phyloP scores from a whole-genome alignment of 2,113 vertebrate genomes.

The Maccullochella peelii region DNA sequence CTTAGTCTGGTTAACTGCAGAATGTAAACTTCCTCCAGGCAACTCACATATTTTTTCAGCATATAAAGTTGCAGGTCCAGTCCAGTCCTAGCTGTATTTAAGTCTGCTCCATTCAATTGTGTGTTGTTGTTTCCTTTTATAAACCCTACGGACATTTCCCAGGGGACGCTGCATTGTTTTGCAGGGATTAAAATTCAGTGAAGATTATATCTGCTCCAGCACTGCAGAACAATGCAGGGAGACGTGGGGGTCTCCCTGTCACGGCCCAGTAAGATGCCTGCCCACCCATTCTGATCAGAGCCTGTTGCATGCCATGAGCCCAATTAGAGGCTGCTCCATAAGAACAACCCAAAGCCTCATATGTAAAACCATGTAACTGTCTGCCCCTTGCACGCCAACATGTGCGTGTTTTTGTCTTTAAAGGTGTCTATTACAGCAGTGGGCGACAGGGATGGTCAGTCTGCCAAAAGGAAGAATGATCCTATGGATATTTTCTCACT shows the following conservation, averaged over 20 bases:
- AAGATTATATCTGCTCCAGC: conserved; percentile 82
- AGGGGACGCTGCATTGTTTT: conserved; percentile 75
- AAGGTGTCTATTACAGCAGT: conserved; percentile 30
- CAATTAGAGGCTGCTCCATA: conserved; percentile 74
- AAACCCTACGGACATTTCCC: conserved; percentile 67
- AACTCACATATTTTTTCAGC: background rate
- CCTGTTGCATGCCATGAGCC: conserved; percentile 62
- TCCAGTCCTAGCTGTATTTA: background rate
- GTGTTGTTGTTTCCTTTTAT: conserved; percentile 62
- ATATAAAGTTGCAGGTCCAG: conserved; percentile 17
- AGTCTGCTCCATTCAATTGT: conserved; percentile 34
- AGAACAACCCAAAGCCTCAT: conserved; percentile 45
- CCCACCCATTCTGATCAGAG: conserved; percentile 84
- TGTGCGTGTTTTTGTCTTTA: conserved; percentile 38
- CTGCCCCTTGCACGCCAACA: conserved; percentile 35
- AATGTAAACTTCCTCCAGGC: conserved; percentile 5
- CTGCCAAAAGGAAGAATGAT: conserved; percentile 29
- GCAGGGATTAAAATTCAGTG: conserved; percentile 80
- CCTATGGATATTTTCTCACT: conserved; percentile 47
- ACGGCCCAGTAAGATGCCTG: conserved; percentile 56
- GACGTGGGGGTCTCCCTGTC: conserved; percentile 59
- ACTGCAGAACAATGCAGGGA: conserved; percentile 76
- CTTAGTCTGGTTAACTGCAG: background rate
- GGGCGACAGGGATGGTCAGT: background rate
- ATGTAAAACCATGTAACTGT: conserved; percentile 49